Conservation (phyloP, 2,888 invertebrate genomes). For the Malthinus flaveolus region DNA sequence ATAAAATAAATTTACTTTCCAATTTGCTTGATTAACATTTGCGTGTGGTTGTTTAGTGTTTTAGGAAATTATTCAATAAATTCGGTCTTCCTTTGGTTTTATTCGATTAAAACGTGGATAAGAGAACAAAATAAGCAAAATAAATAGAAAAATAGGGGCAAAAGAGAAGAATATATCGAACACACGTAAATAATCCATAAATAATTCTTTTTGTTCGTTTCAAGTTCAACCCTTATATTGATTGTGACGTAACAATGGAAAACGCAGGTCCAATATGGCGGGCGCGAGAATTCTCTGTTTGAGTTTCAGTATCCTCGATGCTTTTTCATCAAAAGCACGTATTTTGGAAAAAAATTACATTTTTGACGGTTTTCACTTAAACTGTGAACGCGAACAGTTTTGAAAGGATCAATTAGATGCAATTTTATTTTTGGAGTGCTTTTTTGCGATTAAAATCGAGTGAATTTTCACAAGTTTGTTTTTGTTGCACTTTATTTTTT, state of each 20-base stretch:
- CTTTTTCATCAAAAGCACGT: slow-evolving; percentile 27
- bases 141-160: background rate
- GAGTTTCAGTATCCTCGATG: slow-evolving; percentile 41
- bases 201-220: slow-evolving; percentile 21
- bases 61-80: background rate
- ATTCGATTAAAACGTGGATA: background rate
- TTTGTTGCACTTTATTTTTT: slow-evolving; percentile 9
- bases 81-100: background rate
- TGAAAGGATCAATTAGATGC: background rate
- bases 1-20: background rate
- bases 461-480: background rate
- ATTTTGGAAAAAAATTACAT: slow-evolving; percentile 13
- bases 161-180: slow-evolving; percentile 9
- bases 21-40: slow-evolving; percentile 2
- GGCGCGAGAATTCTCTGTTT: slow-evolving; percentile 39
- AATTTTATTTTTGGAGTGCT: slow-evolving; percentile 1
- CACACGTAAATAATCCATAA: slow-evolving; percentile 21
- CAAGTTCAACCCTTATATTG: slow-evolving; percentile 45
- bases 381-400: slow-evolving; percentile 9
- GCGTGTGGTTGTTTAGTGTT: background rate
- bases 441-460: slow-evolving; percentile 3
- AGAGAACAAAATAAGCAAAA: background rate
- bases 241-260: slow-evolving; percentile 50
- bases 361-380: slow-evolving; percentile 17
- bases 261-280: slow-evolving; percentile 52